phyloP scores from a whole-genome alignment of 53 echinoderm and acorn worm genomes.

The Actinopyga echinites region DNA sequence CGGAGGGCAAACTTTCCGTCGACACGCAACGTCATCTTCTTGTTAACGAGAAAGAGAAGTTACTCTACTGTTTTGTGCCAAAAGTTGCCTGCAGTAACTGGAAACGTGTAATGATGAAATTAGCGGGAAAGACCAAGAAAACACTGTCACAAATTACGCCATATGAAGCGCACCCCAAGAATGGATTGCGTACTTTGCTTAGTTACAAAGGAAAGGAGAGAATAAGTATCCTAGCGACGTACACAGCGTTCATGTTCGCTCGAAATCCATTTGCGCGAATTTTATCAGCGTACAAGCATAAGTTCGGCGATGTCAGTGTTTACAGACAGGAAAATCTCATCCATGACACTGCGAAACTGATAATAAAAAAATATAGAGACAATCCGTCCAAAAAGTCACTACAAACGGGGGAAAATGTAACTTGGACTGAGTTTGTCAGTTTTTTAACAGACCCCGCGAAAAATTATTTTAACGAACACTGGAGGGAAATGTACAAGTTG shows the following conservation, averaged over 20 bases:
- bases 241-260: constrained; percentile 76
- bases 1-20: constrained; percentile 44
- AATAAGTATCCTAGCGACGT: constrained; percentile 55
- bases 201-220: constrained; percentile 43
- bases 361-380: constrained; percentile 74
- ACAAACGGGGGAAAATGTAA: constrained; percentile 78
- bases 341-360: constrained; percentile 70
- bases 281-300: constrained; percentile 60
- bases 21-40: constrained; percentile 83
- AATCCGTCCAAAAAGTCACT: constrained; percentile 65
- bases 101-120: constrained; percentile 80
- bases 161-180: constrained; percentile 75
- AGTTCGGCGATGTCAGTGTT: constrained; percentile 61
- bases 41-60: constrained; percentile 70
- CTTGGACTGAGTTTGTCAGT: constrained; percentile 79
- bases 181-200: constrained; percentile 71
- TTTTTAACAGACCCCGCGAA: constrained; percentile 73
- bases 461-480: constrained; percentile 75
- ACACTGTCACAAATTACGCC: constrained; percentile 50
- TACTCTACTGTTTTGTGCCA: constrained; percentile 80
- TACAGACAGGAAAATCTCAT: constrained; percentile 78
- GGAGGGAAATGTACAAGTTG: constrained; percentile 86
- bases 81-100: constrained; percentile 86
- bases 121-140: constrained; percentile 45
- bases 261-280: constrained; percentile 81